Conservation (phyloP, 2,888 invertebrate species). For the Caenorhabditis virilis region DNA sequence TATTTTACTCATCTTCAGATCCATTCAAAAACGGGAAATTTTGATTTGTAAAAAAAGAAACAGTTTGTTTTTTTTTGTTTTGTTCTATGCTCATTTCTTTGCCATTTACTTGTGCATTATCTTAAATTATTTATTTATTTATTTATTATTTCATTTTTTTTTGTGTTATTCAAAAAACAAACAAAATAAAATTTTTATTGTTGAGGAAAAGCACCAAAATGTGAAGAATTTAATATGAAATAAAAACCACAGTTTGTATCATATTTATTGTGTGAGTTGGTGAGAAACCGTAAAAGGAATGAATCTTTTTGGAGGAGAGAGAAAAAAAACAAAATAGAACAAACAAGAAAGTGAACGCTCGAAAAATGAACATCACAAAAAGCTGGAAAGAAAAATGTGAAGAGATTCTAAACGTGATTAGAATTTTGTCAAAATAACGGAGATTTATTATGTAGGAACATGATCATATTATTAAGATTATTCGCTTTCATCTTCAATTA, state of each 20-base stretch:
- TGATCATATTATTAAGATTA: no score
- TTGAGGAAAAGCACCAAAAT: neutral
- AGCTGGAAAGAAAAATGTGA: no score
- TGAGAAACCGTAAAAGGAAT: slow-evolving; percentile 8
- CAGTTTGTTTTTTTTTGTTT: slow-evolving; percentile 5
- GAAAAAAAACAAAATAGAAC: neutral
- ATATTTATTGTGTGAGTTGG: neutral
- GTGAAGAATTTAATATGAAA: neutral
- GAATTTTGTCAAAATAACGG: no score
- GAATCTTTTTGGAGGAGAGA: neutral
- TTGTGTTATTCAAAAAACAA: slow-evolving; percentile 6
- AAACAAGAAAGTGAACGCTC: no score
- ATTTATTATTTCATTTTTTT: slow-evolving; percentile 12
- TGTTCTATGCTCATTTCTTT: slow-evolving; percentile 26
- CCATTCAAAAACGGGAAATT: slow-evolving; percentile 35
- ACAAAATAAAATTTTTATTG: slow-evolving; percentile 7
- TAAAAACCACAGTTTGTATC: no score
- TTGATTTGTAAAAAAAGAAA: no score
- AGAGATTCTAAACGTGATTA: no score
- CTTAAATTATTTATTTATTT: no score
- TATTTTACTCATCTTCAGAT: slow-evolving; percentile 7
- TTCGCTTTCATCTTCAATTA: slow-evolving; percentile 24
- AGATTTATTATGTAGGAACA: no score
- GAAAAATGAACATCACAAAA: no score
- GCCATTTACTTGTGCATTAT: no score